Evolutionary conservation across 2,113 vertebrate genomes (phyloP).

Genomic region (Capreolus pygargus): DNA sequence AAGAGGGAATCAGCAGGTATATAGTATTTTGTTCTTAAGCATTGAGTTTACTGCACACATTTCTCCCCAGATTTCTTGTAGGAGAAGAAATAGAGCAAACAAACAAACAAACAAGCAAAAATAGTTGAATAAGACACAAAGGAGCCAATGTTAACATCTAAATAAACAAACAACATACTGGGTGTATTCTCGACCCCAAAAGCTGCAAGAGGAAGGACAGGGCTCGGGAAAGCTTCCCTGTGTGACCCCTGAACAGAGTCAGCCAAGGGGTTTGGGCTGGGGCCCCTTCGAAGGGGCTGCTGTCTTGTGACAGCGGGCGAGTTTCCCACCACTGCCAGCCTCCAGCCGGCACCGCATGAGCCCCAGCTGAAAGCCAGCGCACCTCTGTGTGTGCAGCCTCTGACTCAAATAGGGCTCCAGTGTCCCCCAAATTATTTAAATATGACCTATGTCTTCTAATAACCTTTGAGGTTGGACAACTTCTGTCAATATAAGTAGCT

Average conservation of each 20-base stretch:
- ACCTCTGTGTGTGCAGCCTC: too few relatives aligned
- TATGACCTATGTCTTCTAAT: not conserved
- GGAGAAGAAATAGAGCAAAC: not conserved
- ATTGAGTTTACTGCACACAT: not conserved
- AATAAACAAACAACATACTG: not conserved
- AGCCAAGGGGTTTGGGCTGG: fast-evolving
- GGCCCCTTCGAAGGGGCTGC: fast-evolving
- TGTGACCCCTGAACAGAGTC: too few relatives aligned
- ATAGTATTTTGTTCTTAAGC: too few relatives aligned
- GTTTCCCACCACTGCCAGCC: fast-evolving
- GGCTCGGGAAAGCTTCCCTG: not conserved
- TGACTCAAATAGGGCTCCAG: fast-evolving
- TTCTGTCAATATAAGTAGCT: not conserved
- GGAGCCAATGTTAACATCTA: not conserved
- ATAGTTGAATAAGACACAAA: not conserved
- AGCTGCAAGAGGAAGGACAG: not conserved
- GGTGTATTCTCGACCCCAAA: fast-evolving
- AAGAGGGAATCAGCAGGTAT: not conserved
- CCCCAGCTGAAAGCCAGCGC: too few relatives aligned
- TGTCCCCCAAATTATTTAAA: not conserved
- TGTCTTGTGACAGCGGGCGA: too few relatives aligned
- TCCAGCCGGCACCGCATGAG: not conserved
- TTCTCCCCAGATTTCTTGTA: not conserved
- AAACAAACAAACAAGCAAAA: not conserved
- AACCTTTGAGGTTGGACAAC: not conserved